Evolutionary conservation across 2,797 vertebrate genomes (phyloP).

Genomic region (Myripristis jacobus): DNA sequence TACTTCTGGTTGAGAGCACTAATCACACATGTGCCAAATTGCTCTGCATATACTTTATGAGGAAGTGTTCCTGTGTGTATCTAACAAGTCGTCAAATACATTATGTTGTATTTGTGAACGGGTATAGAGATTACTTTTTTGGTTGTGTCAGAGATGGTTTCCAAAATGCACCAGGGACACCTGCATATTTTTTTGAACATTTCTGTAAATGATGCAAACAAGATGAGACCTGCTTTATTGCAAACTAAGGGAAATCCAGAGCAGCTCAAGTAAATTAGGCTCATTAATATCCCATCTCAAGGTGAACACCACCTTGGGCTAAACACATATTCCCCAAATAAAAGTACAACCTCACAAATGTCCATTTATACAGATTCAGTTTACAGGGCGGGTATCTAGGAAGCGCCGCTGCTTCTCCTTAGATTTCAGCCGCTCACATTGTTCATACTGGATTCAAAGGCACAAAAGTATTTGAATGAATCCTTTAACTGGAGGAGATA

Average conservation of each 20-base stretch:
- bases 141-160: slow-evolving; percentile 6
- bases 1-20: slow-evolving; percentile 12
- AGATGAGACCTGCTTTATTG: slow-evolving; percentile 1
- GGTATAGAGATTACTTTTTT: not conserved
- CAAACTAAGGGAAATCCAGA: not conserved
- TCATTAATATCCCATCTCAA: not conserved
- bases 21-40: slow-evolving; percentile 25
- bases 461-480: slow-evolving; percentile 51
- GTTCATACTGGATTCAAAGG: slow-evolving; percentile 54
- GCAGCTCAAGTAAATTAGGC: not conserved
- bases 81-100: not conserved
- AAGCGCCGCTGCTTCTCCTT: slow-evolving; percentile 46
- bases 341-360: slow-evolving; percentile 19
- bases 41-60: slow-evolving; percentile 1
- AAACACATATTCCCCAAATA: slow-evolving; percentile 25
- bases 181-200: not conserved
- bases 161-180: not conserved
- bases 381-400: slow-evolving; percentile 6
- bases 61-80: not conserved
- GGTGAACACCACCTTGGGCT: too few species aligned
- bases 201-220: not conserved
- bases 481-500: slow-evolving; percentile 59
- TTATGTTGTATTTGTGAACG: slow-evolving; percentile 28
- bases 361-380: slow-evolving; percentile 14
- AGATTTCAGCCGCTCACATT: slow-evolving; percentile 52